These are phyloP conservation scores for Sarotherodon lohbergeri DNA, from an alignment of 2,113 vertebrate genomes.

Conservation along the genomic window DNA sequence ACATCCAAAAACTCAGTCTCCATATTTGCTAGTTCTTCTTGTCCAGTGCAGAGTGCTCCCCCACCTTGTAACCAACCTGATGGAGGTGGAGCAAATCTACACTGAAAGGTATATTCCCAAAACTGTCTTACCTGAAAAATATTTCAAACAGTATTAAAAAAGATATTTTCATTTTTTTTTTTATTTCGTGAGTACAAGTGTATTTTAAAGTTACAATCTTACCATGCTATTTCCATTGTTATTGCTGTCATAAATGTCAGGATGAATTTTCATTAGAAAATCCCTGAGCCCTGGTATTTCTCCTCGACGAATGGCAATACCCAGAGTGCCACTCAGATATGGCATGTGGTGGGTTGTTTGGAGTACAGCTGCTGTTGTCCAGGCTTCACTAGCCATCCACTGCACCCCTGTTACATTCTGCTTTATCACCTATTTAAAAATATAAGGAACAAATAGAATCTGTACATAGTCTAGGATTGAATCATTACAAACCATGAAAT, in stretches of 20 bases:
- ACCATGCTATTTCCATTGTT: constrained; percentile 46
- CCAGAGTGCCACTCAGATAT: constrained; percentile 65
- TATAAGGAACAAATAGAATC: neutral
- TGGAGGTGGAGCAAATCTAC: constrained; percentile 40
- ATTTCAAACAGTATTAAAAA: neutral
- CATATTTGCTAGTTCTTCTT: constrained; percentile 38
- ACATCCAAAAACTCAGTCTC: constrained; percentile 45
- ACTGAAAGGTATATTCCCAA: constrained; percentile 62
- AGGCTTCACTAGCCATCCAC: constrained; percentile 72
- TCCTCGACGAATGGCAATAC: constrained; percentile 66
- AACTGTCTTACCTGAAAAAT: constrained; percentile 36
- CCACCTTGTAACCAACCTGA: neutral
- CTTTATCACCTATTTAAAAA: constrained; percentile 13
- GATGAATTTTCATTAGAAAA: constrained; percentile 48
- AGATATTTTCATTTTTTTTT: neutral
- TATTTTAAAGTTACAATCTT: neutral
- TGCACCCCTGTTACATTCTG: constrained; percentile 62
- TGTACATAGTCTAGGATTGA: neutral
- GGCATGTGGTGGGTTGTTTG: constrained; percentile 36
- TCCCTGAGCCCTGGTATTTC: constrained; percentile 60
- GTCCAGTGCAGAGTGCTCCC: constrained; percentile 43
- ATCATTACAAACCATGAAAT: neutral
- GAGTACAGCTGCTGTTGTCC: constrained; percentile 50
- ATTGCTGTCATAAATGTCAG: neutral
- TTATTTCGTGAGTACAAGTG: neutral